Percentiles rank a stretch among this genome's conserved stretches.
Conservation (phyloP, 2,888 invertebrate species). For the Pomacea canaliculata region DNA sequence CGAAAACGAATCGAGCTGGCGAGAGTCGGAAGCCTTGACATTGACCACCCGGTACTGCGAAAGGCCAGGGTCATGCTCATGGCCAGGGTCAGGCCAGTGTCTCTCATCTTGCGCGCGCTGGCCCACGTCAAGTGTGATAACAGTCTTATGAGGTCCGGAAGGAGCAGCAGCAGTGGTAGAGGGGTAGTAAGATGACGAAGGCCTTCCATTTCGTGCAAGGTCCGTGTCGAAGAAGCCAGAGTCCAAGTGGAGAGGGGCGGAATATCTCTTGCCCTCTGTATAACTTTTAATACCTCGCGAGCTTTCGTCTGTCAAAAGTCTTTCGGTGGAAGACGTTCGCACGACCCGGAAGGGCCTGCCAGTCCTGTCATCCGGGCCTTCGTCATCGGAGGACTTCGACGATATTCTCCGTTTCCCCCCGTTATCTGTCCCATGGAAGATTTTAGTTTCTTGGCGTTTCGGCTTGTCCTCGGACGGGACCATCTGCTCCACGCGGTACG, state of each 20-base stretch:
- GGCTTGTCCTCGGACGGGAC: slow-evolving; percentile 18
- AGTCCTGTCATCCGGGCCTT: not conserved
- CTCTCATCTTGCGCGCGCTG: not conserved
- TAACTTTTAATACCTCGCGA: too few relatives aligned
- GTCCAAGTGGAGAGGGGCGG: not conserved
- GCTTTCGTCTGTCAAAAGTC: not conserved
- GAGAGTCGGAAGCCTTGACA: slow-evolving; percentile 28
- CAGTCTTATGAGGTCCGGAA: slow-evolving; percentile 12
- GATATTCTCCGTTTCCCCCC: not conserved
- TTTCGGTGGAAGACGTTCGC: not conserved
- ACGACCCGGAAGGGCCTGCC: not conserved
- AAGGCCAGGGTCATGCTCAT: not conserved
- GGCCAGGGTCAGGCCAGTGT: not conserved
- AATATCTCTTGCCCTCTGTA: not conserved
- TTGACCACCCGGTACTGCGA: slow-evolving; percentile 40
- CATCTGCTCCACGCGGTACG: slow-evolving; percentile 39
- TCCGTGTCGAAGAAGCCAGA: slow-evolving; percentile 3
- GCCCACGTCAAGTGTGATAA: slow-evolving; percentile 12
- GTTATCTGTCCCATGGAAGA: not conserved
- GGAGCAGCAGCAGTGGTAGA: not conserved
- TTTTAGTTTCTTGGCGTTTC: not conserved
- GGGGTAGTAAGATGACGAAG: not conserved
- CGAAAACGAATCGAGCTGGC: not conserved
- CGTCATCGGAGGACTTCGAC: not conserved
- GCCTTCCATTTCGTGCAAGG: not conserved